Evolutionary conservation across 1,140 invertebrate genomes (phyloP).

Genomic region (Eciton burchellii): DNA sequence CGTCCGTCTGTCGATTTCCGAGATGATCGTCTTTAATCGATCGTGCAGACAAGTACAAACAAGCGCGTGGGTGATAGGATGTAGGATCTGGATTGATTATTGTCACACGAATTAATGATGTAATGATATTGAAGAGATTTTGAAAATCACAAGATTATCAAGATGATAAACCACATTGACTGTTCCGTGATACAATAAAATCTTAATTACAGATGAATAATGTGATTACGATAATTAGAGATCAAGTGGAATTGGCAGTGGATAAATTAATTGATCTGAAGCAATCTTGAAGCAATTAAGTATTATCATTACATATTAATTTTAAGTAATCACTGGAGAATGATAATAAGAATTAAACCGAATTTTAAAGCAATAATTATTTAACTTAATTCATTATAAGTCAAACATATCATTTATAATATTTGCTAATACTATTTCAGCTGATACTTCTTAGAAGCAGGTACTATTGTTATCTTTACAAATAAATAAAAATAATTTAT

Average conservation of each 20-base stretch:
- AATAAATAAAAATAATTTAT: not conserved
- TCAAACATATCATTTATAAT: not conserved
- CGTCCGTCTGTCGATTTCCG: slow-evolving; percentile 74
- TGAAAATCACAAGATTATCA: not conserved
- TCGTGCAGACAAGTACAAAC: slow-evolving; percentile 6
- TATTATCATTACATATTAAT: slow-evolving; percentile 5
- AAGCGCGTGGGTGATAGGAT: slow-evolving; percentile 15
- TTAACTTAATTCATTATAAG: not conserved
- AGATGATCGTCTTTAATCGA: slow-evolving; percentile 47
- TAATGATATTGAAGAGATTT: not conserved
- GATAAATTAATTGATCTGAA: slow-evolving; percentile 11
- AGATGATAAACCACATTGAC: not conserved
- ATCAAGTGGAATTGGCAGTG: not conserved
- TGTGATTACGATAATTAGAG: not conserved
- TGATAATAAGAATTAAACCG: not conserved
- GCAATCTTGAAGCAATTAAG: too few species aligned
- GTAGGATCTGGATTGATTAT: slow-evolving; percentile 19
- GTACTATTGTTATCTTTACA: not conserved
- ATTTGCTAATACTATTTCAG: too few species aligned
- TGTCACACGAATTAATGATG: slow-evolving; percentile 39
- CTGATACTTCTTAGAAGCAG: not conserved
- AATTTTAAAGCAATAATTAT: too few species aligned
- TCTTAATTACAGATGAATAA: slow-evolving; percentile 7
- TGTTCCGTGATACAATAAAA: slow-evolving; percentile 21
- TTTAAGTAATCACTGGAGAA: not conserved